Conservation (phyloP, 2,888 invertebrate genomes). For the Caenorhabditis virilis region DNA sequence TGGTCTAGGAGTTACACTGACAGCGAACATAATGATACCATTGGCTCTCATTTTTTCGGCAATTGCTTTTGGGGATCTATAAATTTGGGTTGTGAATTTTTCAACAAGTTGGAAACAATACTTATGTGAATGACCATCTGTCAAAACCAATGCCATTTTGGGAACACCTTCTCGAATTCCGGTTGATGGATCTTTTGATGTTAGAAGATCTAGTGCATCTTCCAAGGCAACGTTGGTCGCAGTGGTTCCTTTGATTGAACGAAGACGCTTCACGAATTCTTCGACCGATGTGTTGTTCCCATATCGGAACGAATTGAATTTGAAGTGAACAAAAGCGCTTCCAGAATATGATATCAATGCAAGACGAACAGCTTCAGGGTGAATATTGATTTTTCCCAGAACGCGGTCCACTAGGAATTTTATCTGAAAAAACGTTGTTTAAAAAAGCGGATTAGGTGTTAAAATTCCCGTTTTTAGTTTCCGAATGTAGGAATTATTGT, state of each 20-base stretch:
- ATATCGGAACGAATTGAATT: constrained; percentile 57
- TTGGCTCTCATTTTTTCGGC: constrained; percentile 41
- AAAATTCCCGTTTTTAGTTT: too few species aligned
- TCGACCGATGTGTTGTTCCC: constrained; percentile 60
- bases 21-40: constrained; percentile 58
- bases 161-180: constrained; percentile 51
- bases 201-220: constrained; percentile 55
- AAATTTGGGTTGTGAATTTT: not conserved
- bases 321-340: constrained; percentile 59
- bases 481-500: too few species aligned
- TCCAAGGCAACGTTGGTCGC: constrained; percentile 58
- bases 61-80: constrained; percentile 35
- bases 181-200: constrained; percentile 45
- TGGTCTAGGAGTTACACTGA: constrained; percentile 56
- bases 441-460: too few species aligned
- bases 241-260: constrained; percentile 64
- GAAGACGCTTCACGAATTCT: constrained; percentile 53
- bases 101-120: constrained; percentile 1
- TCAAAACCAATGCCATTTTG: constrained; percentile 62
- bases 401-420: constrained; percentile 59
- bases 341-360: constrained; percentile 64
- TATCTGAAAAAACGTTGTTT: constrained; percentile 26
- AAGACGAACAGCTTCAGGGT: constrained; percentile 65
- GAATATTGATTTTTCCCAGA: constrained; percentile 64
- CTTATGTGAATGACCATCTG: constrained; percentile 64